Evolutionary conservation across 2,888 invertebrate species (phyloP).

Genomic region (Heliconius cydno): DNA sequence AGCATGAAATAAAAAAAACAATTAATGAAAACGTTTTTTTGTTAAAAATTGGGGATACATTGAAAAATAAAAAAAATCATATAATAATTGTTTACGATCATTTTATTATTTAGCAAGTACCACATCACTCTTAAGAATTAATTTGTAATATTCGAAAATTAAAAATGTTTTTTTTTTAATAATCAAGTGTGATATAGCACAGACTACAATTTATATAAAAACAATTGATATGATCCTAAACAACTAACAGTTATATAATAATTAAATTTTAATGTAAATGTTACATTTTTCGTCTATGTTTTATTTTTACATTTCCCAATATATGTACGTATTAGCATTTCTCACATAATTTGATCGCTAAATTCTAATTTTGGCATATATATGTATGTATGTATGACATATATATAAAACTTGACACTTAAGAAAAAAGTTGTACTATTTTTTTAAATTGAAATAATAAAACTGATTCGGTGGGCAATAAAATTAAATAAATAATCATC

Average conservation of each 20-base stretch:
- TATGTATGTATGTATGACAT: background rate
- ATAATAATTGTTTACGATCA: conserved; percentile 24
- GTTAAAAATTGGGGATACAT: background rate
- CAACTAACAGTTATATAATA: conserved; percentile 22
- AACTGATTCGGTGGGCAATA: conserved; percentile 65
- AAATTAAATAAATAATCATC: conserved; percentile 57
- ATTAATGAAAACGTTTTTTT: conserved; percentile 6
- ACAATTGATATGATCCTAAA: conserved; percentile 25
- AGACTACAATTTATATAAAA: conserved; percentile 11
- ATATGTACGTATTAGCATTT: conserved; percentile 24
- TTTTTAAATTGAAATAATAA: conserved; percentile 36
- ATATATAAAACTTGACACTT: conserved; percentile 11
- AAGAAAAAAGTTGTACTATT: conserved; percentile 34
- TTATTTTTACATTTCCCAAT: conserved; percentile 24
- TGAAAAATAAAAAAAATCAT: background rate
- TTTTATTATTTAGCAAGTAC: conserved; percentile 10
- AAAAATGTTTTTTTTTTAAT: background rate
- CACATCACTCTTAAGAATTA: conserved; percentile 19
- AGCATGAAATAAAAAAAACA: conserved; percentile 28
- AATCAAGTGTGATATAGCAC: conserved; percentile 20
- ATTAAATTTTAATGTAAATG: conserved; percentile 18
- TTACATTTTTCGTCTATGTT: conserved; percentile 19
- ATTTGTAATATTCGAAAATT: conserved; percentile 9
- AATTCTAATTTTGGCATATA: conserved; percentile 23
- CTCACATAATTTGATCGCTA: conserved; percentile 23